These are phyloP conservation scores for Syrista parreyssii DNA, from an alignment of 2,888 invertebrate genomes.

Conservation along the genomic window DNA sequence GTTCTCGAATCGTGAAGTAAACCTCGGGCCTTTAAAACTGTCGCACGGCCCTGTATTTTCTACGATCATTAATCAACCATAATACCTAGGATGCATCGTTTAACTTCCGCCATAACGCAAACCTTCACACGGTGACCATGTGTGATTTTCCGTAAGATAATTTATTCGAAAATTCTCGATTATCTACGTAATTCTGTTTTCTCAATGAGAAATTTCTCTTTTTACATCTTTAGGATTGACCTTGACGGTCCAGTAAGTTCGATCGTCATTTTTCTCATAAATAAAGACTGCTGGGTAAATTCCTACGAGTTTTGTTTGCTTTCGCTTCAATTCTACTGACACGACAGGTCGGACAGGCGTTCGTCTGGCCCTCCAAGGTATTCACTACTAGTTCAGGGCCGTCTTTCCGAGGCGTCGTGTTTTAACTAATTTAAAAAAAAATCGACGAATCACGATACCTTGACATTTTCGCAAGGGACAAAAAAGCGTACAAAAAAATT, in stretches of 20 bases:
- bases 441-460: not conserved
- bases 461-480: not conserved
- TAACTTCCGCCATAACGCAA: not conserved
- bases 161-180: not conserved
- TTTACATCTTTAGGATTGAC: not conserved
- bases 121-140: not conserved
- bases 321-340: not conserved
- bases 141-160: not conserved
- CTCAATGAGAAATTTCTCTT: not conserved
- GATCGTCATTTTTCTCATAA: not conserved
- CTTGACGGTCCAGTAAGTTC: not conserved
- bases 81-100: not conserved
- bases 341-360: not conserved
- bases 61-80: not conserved
- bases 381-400: too few relatives aligned
- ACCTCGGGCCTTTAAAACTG: not conserved
- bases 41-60: not conserved
- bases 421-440: too few relatives aligned
- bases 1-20: not conserved
- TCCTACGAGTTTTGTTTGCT: not conserved
- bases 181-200: not conserved
- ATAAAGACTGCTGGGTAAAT: not conserved
- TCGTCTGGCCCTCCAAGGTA: not conserved
- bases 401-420: not conserved
- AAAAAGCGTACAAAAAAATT: not conserved